Base-by-base conservation (phyloP, 1,140 invertebrate genomes). In the Eumeta japonica region DNA sequence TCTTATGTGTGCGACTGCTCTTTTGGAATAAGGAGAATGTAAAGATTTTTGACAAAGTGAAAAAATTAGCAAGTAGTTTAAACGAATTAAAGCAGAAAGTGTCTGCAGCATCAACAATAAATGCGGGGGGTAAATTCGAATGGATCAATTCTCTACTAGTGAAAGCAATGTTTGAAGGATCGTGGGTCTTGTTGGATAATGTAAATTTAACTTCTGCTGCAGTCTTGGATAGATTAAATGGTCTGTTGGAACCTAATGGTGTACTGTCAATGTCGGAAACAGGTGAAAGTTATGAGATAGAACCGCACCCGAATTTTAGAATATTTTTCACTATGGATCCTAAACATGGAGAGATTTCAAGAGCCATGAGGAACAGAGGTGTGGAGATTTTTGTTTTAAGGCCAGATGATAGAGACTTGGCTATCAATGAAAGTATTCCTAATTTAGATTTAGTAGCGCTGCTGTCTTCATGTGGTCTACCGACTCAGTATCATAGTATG, bases 361-460 rank as follows among this genome's bases (percentile, higher is more conserved):
- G 95, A 57, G 96, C 97, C 0, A 98, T 99, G 96, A 82, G 95
- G 41, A 99, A 99, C 63, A 81, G 97, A 62, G 94, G 95, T 2
- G 82, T 98, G 1, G 97, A 99, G 78, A 88, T 99, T 46, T 94
- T 79, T 52, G 65, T 97, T 16, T 36, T 75, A 0, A 54, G 60
- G 34, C 34, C 58, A 14, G 72, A 73, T 28, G 58, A 63, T 20
- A 49, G 27, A 13, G 61, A 66, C 42, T 32, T 47, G 15, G 55
- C 41, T 15, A 50, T 75, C 15, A 64, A 63, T 3, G 62, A 73
- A 33, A 64, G 58, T 14, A 44, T 73, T 39, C 50, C 65, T 3
- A 58, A 57, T 29, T 58, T 76, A 46, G 75, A 77, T 49, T 55
- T 76, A 29, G 54, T 50, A n/a, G 71, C 64, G 2, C 42, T 77